A percentile compares a stretch with the other conserved stretches of the same genome.
Evolutionary conservation across 92 coral and sea anemone species (phyloP).

Genomic region (Muricea muricata): DNA sequence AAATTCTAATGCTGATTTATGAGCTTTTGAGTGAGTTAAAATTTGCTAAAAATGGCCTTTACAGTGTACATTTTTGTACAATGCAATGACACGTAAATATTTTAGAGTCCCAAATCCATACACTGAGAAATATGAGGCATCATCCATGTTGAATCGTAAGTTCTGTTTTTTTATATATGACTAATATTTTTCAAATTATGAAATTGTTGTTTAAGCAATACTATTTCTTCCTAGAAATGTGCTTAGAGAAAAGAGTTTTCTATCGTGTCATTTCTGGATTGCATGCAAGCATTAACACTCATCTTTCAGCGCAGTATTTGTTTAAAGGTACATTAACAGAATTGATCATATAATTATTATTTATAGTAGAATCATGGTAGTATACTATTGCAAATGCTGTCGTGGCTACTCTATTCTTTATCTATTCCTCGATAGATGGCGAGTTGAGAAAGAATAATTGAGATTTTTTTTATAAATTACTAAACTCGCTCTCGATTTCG

Average conservation of each 20-base stretch:
- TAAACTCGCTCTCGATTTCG: too few species aligned
- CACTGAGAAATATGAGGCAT: constrained; percentile 33
- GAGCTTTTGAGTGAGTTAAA: too few species aligned
- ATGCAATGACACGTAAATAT: background rate
- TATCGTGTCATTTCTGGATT: constrained; percentile 93
- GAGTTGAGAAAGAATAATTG: too few species aligned
- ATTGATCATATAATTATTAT: too few species aligned
- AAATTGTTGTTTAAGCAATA: background rate
- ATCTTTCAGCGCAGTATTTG: constrained; percentile 80
- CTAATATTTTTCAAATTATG: background rate
- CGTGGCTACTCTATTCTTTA: too few species aligned
- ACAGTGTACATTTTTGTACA: too few species aligned
- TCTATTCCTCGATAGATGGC: too few species aligned
- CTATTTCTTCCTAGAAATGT: constrained; percentile 68
- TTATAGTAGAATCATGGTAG: too few species aligned
- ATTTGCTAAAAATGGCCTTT: too few species aligned
- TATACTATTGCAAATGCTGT: too few species aligned
- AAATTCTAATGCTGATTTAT: background rate
- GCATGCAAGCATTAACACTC: constrained; percentile 98
- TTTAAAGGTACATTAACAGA: constrained; percentile 70
- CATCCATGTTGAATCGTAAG: constrained; percentile 41
- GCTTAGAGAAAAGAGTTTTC: constrained; percentile 96
- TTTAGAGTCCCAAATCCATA: constrained; percentile 23
- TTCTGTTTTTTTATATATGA: background rate
- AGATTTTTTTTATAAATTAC: too few species aligned